Conservation (phyloP, 2,113 vertebrate species). For the Cyprinodon tularosa region DNA sequence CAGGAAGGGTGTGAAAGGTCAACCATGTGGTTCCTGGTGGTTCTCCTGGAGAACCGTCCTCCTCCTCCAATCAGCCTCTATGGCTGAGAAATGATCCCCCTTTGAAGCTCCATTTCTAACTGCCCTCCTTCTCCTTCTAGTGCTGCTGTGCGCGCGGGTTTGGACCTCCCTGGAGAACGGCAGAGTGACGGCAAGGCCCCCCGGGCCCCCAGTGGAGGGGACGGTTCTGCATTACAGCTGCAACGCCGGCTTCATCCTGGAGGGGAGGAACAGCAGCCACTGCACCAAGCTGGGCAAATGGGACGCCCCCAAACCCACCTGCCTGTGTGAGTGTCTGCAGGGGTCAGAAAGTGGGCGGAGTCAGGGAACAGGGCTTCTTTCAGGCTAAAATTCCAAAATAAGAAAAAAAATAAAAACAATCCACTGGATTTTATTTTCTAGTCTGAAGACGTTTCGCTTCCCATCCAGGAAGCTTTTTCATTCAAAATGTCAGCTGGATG, state of each 20-base stretch:
- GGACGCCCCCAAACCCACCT: constrained; percentile 89
- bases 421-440: too few relatives aligned
- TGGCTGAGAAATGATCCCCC: not conserved
- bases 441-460: too few relatives aligned
- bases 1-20: too few relatives aligned
- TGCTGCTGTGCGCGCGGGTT: constrained; percentile 87
- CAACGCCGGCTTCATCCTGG: constrained; percentile 87
- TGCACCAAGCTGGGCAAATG: constrained; percentile 91
- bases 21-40: not conserved
- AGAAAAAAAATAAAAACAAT: too few relatives aligned
- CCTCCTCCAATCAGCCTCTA: too few relatives aligned
- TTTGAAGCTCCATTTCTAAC: not conserved
- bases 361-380: too few relatives aligned
- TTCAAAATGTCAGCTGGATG: too few relatives aligned
- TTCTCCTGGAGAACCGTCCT: too few relatives aligned
- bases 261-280: constrained; percentile 85
- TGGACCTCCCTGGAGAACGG: constrained; percentile 94
- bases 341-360: too few relatives aligned
- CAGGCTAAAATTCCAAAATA: too few relatives aligned
- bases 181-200: constrained; percentile 75
- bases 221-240: constrained; percentile 88
- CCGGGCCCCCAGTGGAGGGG: constrained; percentile 87
- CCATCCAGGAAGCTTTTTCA: too few relatives aligned
- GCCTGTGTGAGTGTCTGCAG: constrained; percentile 83
- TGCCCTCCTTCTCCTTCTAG: constrained; percentile 62